Conservation (phyloP, 2,888 invertebrate genomes). For the Drosophila imparisetae region DNA sequence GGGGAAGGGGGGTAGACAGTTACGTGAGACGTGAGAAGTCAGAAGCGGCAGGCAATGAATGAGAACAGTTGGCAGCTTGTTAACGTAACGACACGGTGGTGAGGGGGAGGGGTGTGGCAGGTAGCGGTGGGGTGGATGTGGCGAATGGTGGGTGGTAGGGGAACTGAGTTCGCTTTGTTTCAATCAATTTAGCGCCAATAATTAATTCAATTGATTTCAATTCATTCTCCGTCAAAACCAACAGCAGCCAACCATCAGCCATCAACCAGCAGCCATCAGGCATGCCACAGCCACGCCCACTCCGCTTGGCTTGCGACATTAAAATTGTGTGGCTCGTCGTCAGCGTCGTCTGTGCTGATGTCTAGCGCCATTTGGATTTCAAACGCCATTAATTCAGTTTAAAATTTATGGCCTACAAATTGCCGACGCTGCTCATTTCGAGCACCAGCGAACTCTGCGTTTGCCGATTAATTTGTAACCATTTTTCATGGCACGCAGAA, state of each 20-base stretch:
- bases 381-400: slow-evolving; percentile 78
- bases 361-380: slow-evolving; percentile 76
- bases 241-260: slow-evolving; percentile 1
- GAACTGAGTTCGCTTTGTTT: slow-evolving; percentile 66
- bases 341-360: slow-evolving; percentile 35
- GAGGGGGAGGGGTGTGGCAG: neutral
- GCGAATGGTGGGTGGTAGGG: neutral
- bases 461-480: slow-evolving; percentile 65
- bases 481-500: slow-evolving; percentile 56
- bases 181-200: slow-evolving; percentile 84
- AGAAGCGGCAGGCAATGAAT: slow-evolving; percentile 32
- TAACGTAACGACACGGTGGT: slow-evolving; percentile 18
- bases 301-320: slow-evolving; percentile 34
- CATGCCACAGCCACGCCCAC: slow-evolving; percentile 1
- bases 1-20: neutral
- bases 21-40: slow-evolving; percentile 9
- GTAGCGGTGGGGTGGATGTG: neutral
- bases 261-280: slow-evolving; percentile 4
- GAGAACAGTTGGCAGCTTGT: slow-evolving; percentile 57
- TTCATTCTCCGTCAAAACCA: slow-evolving; percentile 59
- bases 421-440: slow-evolving; percentile 53
- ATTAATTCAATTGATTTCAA: slow-evolving; percentile 83
- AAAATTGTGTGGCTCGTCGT: slow-evolving; percentile 47
- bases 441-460: slow-evolving; percentile 17
- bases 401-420: slow-evolving; percentile 79